Evolutionary conservation across 2,888 invertebrate genomes (phyloP).

Genomic region (Matsumyia berberina): DNA sequence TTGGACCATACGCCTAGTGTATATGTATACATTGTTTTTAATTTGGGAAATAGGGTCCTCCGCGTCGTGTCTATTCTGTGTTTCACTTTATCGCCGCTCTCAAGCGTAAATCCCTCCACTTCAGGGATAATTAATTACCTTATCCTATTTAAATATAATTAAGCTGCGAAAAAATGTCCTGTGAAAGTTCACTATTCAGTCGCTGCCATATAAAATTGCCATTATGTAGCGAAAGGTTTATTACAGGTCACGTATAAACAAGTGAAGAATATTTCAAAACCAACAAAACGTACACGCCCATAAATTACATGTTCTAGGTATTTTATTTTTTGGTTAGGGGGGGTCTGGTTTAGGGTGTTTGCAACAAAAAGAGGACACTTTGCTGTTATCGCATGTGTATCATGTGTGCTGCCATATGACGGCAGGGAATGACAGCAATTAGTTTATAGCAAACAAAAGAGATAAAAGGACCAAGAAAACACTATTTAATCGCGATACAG

Average conservation of each 20-base stretch:
- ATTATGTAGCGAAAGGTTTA: constrained; percentile 67
- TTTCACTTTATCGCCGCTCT: constrained; percentile 32
- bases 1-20: background rate
- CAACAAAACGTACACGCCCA: constrained; percentile 68
- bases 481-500: constrained; percentile 43
- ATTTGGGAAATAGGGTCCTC: constrained; percentile 20
- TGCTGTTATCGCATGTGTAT: constrained; percentile 64
- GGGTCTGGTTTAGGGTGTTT: constrained; percentile 11
- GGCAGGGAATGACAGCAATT: constrained; percentile 74
- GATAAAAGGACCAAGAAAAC: constrained; percentile 4
- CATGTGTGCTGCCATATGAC: constrained; percentile 55
- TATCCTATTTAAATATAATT: constrained; percentile 71
- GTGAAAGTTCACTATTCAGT: constrained; percentile 61
- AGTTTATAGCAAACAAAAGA: constrained; percentile 72
- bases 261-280: constrained; percentile 69
- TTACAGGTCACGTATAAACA: constrained; percentile 74
- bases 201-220: constrained; percentile 60
- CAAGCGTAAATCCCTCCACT: constrained; percentile 45
- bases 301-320: constrained; percentile 69
- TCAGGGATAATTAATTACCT: constrained; percentile 65
- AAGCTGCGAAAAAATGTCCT: constrained; percentile 35
- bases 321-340: constrained; percentile 42
- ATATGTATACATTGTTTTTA: background rate
- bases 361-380: constrained; percentile 43
- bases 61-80: constrained; percentile 1